phyloP scores from a whole-genome alignment of 2,888 invertebrate genomes.

The Clusia tigrina region DNA sequence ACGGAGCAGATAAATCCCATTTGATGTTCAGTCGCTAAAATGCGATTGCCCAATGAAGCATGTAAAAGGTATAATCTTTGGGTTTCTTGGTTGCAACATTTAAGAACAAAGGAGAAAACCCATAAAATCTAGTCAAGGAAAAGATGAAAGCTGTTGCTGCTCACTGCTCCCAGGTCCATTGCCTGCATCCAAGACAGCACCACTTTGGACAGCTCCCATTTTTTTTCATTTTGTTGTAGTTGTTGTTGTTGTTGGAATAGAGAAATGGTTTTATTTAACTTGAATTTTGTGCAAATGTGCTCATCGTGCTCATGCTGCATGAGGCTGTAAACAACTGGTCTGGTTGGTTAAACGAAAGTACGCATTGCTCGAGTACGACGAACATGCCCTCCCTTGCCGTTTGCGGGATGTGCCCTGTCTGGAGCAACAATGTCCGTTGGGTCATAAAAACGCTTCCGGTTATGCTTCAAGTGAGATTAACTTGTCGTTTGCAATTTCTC shows the following conservation, averaged over 20 bases:
- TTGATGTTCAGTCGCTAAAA: constrained; percentile 54
- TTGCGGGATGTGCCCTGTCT: background rate
- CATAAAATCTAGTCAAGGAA: background rate
- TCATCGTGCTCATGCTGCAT: constrained; percentile 28
- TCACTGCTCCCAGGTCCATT: background rate
- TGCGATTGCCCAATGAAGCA: constrained; percentile 55
- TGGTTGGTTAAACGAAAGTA: constrained; percentile 1
- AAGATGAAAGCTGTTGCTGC: background rate
- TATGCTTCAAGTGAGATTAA: constrained; percentile 59
- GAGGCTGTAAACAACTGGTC: constrained; percentile 35
- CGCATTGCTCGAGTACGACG: background rate
- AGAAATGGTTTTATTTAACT: constrained; percentile 47
- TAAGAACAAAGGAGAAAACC: background rate
- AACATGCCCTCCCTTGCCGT: background rate
- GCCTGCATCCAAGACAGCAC: background rate
- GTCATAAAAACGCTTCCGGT: constrained; percentile 58
- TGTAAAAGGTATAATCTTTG: constrained; percentile 51
- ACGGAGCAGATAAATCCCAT: constrained; percentile 49
- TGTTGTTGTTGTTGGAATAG: constrained; percentile 27
- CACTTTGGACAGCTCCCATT: background rate
- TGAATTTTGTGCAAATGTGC: constrained; percentile 40
- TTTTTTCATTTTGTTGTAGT: background rate
- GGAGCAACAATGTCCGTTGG: constrained; percentile 46
- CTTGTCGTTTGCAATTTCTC: constrained; percentile 62
- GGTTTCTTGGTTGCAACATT: constrained; percentile 29